These are phyloP conservation scores for Hermodice carunculata DNA, from an alignment of 2,888 invertebrate genomes.

Conservation along the genomic window DNA sequence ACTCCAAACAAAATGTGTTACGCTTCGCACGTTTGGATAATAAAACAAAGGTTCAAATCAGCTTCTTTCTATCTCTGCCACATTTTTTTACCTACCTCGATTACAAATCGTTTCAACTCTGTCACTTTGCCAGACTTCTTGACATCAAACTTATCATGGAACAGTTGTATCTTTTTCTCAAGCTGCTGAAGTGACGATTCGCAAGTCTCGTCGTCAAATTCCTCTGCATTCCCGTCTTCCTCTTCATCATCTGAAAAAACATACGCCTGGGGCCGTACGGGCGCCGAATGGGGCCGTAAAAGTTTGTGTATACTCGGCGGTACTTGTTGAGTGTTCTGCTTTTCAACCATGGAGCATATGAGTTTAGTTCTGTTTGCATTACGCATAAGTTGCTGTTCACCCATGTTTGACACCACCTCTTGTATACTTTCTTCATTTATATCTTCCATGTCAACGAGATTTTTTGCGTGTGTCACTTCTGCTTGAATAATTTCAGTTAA, in stretches of 20 bases:
- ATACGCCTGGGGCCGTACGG: conserved; percentile 34
- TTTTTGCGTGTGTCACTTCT: neutral
- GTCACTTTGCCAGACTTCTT: neutral
- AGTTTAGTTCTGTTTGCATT: conserved; percentile 16
- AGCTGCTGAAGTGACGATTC: conserved; percentile 50
- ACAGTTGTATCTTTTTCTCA: conserved; percentile 38
- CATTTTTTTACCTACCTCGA: neutral
- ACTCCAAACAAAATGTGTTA: no score
- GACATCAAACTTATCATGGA: conserved; percentile 3
- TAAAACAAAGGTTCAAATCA: no score
- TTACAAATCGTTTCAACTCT: conserved; percentile 9
- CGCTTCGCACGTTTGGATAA: no score
- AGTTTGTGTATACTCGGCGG: neutral
- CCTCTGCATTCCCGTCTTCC: conserved; percentile 40
- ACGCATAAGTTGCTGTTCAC: conserved; percentile 1
- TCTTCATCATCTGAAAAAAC: conserved; percentile 27
- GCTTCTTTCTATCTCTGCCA: no score
- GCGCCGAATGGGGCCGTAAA: conserved; percentile 27
- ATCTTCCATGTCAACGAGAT: neutral
- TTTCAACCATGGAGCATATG: conserved; percentile 32
- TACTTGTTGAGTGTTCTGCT: conserved; percentile 2
- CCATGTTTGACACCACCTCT: conserved; percentile 20
- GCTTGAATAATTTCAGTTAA: no score
- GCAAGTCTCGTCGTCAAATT: conserved; percentile 64
- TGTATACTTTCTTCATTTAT: neutral